phyloP scores from a whole-genome alignment of 2,797 vertebrate genomes.

The Sciurus vulgaris region DNA sequence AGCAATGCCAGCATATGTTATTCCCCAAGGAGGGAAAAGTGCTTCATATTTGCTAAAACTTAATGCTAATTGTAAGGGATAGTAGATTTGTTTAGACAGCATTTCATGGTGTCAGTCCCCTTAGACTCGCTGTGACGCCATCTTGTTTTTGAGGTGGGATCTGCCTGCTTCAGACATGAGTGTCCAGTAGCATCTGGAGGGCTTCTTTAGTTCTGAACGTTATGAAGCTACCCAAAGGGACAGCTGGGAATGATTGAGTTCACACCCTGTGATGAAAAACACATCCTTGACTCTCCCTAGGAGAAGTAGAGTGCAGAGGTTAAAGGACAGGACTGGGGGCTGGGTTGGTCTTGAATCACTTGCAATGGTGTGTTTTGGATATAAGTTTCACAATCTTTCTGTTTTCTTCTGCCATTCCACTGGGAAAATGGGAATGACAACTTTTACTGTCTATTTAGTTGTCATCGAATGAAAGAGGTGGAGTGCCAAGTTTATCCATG shows the following conservation, averaged over 20 bases:
- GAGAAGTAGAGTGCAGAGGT: background rate
- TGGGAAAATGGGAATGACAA: background rate
- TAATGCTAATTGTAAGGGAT: slow-evolving; percentile 10
- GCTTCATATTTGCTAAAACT: slow-evolving; percentile 63
- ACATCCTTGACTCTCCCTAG: background rate
- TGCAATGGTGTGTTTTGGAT: background rate
- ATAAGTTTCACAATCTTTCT: background rate
- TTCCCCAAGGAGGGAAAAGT: slow-evolving; percentile 53
- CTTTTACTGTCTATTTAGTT: background rate
- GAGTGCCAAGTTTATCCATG: background rate
- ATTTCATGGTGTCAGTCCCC: background rate
- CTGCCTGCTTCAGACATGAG: background rate
- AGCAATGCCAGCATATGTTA: background rate
- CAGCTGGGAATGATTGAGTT: background rate
- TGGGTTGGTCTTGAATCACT: background rate
- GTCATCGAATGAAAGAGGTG: background rate
- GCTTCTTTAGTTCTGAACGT: background rate
- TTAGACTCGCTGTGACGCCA: background rate
- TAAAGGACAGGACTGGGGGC: background rate
- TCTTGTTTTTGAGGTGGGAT: background rate
- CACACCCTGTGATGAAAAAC: background rate
- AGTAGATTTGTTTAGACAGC: slow-evolving; percentile 19
- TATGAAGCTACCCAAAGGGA: background rate
- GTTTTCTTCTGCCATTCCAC: background rate
- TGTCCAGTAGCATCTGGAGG: background rate